phyloP scores from a whole-genome alignment of 2,113 vertebrate genomes.

The Cavia aperea region DNA sequence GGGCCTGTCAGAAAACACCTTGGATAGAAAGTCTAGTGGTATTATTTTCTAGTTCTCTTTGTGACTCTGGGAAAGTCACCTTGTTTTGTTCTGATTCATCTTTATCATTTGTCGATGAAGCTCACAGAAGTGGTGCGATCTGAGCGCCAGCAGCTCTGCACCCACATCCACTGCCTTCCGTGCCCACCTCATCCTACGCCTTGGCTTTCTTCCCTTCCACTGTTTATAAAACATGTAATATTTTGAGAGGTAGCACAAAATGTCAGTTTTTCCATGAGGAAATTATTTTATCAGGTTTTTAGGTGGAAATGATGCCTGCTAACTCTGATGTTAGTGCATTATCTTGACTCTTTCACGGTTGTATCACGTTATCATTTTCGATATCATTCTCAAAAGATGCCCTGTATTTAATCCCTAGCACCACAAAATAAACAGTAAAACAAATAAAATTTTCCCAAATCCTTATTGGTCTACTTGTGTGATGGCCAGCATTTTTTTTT shows the following conservation, averaged over 20 bases:
- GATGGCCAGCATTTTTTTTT: not conserved
- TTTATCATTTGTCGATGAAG: not conserved
- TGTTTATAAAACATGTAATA: not conserved
- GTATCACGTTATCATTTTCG: not conserved
- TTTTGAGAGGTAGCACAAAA: not conserved
- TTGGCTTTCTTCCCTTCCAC: no score
- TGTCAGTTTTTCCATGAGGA: not conserved
- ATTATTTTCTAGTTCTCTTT: not conserved
- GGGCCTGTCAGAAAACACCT: not conserved
- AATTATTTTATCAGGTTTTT: not conserved
- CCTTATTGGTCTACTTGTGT: not conserved
- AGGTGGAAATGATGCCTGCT: not conserved
- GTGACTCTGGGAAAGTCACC: not conserved
- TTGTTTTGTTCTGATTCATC: not conserved
- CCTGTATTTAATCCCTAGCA: not conserved
- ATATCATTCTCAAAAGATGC: not conserved
- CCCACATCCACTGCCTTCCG: rapidly evolving
- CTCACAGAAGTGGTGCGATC: not conserved
- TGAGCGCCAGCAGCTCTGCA: rapidly evolving
- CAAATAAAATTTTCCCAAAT: not conserved
- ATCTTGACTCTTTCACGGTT: not conserved
- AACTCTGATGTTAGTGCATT: not conserved
- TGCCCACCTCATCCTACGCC: not conserved
- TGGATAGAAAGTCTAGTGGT: not conserved
- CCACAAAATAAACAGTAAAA: not conserved